Evolutionary conservation across 2,113 vertebrate species (phyloP), one percentile per base, ranked within the genome.

Genomic region (Sphyrna mokarran): DNA sequence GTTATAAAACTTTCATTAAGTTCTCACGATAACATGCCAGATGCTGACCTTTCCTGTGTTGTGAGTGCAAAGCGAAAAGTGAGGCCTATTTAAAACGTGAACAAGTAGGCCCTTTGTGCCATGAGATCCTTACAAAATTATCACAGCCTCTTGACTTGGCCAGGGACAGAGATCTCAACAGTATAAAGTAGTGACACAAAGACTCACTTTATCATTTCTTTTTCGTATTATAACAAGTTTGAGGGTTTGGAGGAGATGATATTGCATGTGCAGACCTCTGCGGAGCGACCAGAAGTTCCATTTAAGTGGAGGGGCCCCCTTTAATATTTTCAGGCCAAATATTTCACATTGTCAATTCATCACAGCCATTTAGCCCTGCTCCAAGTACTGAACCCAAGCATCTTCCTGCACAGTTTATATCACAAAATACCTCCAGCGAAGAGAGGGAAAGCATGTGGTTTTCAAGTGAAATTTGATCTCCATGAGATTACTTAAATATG

Each of bases 1-100:
- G 97, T 98, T 98, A 98, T 98, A 98, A 98, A 98, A 98, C 97
- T 98, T 98, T 98, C 98, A 98, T 98, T 98, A 98, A 98, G 98
- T 98, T 98, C 98, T 98, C 98, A 98, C 98, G 98, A 98, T 98
- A 98, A 97, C 97, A 97, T 96, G 96, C 97, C 96, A 97, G 97
- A 96, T 96, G 97, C 95, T 97, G 97, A 97, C 97, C 98, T 97
- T 96, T 97, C 96, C 96, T 97, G 97, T 97, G 97, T 97, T 96
- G 97, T 96, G 96, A 94, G 96, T 96, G 97, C 97, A 96, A 96
- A 96, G 89, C 95, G 96, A 96, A 95, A 96, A 95, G 97, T 96
- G 76, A 96, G 96, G 97, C 96, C 96, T 96, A 96, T 37, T 96
- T 95, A 91, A 95, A 58, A 85, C 40, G 48, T 70, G 97, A 98